Conservation (phyloP, 2,888 invertebrate genomes). For the Dicyrtomina minuta region DNA sequence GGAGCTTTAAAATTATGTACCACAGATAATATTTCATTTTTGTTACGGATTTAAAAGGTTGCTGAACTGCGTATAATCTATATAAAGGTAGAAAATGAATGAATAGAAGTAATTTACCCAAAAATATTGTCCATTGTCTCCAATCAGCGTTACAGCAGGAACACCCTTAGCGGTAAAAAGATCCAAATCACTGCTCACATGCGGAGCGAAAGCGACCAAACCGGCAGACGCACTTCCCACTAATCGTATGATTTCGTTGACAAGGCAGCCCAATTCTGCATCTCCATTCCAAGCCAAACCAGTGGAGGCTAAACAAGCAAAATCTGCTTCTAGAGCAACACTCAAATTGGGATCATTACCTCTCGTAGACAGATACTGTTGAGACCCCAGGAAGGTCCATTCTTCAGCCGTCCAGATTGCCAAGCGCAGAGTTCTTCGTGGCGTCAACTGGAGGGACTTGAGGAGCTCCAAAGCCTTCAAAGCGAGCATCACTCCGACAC, state of each 20-base stretch:
- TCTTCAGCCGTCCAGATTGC: slow-evolving; percentile 66
- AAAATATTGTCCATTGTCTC: slow-evolving; percentile 61
- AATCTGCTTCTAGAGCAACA: slow-evolving; percentile 79
- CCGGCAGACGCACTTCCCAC: slow-evolving; percentile 33
- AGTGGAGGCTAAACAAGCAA: slow-evolving; percentile 73
- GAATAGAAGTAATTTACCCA: too few relatives aligned
- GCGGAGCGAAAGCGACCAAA: slow-evolving; percentile 30
- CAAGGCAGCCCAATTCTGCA: slow-evolving; percentile 65
- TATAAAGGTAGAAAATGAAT: too few relatives aligned
- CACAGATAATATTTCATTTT: too few relatives aligned
- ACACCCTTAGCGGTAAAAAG: slow-evolving; percentile 61
- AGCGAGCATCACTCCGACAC: slow-evolving; percentile 58
- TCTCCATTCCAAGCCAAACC: slow-evolving; percentile 69
- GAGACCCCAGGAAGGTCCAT: slow-evolving; percentile 68
- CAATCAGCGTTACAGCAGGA: slow-evolving; percentile 69
- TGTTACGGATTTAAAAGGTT: too few relatives aligned
- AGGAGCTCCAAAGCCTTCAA: slow-evolving; percentile 57
- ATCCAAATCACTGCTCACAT: slow-evolving; percentile 29
- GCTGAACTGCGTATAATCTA: too few relatives aligned
- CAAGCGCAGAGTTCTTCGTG: slow-evolving; percentile 57
- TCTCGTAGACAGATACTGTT: too few relatives aligned
- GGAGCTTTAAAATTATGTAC: too few relatives aligned
- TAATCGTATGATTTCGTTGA: slow-evolving; percentile 62
- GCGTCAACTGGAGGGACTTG: slow-evolving; percentile 55
- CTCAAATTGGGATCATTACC: too few relatives aligned